Evolutionary conservation across 2,888 invertebrate genomes (phyloP).

Genomic region (Stegophylla sp.): DNA sequence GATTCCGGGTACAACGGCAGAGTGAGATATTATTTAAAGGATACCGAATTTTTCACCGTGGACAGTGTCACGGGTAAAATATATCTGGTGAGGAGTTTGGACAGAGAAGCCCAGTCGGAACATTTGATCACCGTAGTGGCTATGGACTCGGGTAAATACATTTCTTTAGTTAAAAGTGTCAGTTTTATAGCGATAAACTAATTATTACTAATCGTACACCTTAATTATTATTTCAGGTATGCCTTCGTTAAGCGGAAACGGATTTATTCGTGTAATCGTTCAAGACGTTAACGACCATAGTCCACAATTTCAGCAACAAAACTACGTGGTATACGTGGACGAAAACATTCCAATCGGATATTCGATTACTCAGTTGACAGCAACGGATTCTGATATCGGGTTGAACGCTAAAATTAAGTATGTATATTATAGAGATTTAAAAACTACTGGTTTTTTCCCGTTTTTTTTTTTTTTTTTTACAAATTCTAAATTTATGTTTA

Average conservation of each 20-base stretch:
- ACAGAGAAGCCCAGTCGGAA: constrained; percentile 83
- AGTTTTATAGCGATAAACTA: background rate
- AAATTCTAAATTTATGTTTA: constrained; percentile 62
- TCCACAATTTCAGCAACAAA: constrained; percentile 84
- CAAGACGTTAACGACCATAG: constrained; percentile 94
- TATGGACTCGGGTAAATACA: constrained; percentile 87
- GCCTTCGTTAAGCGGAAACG: constrained; percentile 90
- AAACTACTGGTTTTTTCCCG: too few relatives aligned
- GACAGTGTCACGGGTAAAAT: constrained; percentile 92
- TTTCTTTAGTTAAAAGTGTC: too few relatives aligned
- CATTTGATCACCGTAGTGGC: constrained; percentile 86
- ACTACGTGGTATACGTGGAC: constrained; percentile 77
- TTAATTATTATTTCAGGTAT: constrained; percentile 71
- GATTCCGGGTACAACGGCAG: constrained; percentile 90
- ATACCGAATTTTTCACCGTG: constrained; percentile 87
- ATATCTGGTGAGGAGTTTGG: constrained; percentile 80
- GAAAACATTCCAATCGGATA: constrained; percentile 85
- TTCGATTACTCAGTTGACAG: constrained; percentile 78
- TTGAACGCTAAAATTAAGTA: constrained; percentile 84
- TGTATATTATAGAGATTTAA: constrained; percentile 52
- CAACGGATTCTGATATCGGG: constrained; percentile 82
- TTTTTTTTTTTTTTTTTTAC: constrained; percentile 8
- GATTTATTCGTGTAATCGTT: constrained; percentile 85
- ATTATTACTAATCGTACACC: background rate
- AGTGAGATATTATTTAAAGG: constrained; percentile 90